phyloP scores from a whole-genome alignment of 2,888 invertebrate species.

The Rhorus exstirpatorius region DNA sequence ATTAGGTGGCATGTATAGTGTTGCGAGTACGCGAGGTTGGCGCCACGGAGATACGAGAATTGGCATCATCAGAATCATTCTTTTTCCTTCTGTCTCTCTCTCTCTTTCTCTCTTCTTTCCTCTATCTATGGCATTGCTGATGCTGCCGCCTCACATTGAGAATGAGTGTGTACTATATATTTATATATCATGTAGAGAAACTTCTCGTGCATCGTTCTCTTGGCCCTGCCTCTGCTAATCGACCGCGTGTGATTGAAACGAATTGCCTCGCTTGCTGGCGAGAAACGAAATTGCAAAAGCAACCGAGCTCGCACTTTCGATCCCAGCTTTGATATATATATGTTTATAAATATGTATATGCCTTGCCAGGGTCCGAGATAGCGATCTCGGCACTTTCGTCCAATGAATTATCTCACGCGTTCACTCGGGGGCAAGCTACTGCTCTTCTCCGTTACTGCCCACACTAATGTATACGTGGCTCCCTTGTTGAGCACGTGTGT shows the following conservation, averaged over 20 bases:
- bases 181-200: constrained; percentile 2
- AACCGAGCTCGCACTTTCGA: constrained; percentile 63
- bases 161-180: constrained; percentile 14
- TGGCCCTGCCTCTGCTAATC: constrained; percentile 52
- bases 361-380: constrained; percentile 48
- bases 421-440: constrained; percentile 37
- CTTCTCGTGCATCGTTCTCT: constrained; percentile 54
- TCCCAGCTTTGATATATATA: constrained; percentile 49
- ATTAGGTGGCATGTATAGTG: constrained; percentile 78
- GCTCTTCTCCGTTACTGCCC: constrained; percentile 32
- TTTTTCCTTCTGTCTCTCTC: constrained; percentile 1
- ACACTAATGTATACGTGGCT: constrained; percentile 45
- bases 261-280: constrained; percentile 67
- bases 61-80: constrained; percentile 63
- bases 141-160: constrained; percentile 28
- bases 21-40: constrained; percentile 70
- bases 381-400: constrained; percentile 67
- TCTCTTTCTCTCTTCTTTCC: neutral
- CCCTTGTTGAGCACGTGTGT: constrained; percentile 33
- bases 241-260: constrained; percentile 72
- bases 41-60: constrained; percentile 66
- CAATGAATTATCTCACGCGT: constrained; percentile 71
- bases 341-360: neutral
- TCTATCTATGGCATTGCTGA: constrained; percentile 42
- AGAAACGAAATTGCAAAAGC: constrained; percentile 72